Conservation (phyloP, 2,113 vertebrate genomes). For the Stigmatopora argus region DNA sequence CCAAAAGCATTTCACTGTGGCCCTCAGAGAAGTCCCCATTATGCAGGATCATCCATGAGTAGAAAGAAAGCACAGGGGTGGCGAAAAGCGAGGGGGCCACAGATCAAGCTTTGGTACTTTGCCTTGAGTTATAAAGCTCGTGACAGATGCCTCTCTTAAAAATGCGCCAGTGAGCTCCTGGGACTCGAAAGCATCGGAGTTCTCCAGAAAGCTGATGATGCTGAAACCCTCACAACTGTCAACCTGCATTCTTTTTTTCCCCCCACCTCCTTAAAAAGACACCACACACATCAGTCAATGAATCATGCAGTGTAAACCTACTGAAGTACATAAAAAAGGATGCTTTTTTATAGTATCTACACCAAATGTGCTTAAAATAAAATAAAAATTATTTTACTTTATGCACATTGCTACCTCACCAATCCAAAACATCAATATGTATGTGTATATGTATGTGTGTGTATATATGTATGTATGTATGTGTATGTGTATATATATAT, state of each 20-base stretch:
- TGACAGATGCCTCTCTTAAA: constrained; percentile 54
- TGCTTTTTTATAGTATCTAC: neutral
- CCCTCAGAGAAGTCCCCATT: constrained; percentile 34
- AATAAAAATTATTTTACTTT: neutral
- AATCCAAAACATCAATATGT: neutral
- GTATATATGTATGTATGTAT: too few species aligned
- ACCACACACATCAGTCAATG: constrained; percentile 1
- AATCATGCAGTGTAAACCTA: neutral
- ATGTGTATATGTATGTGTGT: too few species aligned
- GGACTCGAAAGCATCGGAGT: constrained; percentile 20
- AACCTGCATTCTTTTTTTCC: constrained; percentile 27
- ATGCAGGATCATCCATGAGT: constrained; percentile 31
- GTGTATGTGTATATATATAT: too few species aligned
- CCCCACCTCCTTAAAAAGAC: neutral
- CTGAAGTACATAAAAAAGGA: neutral
- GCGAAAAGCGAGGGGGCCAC: constrained; percentile 16
- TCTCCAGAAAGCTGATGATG: constrained; percentile 22
- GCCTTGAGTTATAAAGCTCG: constrained; percentile 43
- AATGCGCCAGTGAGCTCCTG: constrained; percentile 40
- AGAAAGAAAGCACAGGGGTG: constrained; percentile 6
- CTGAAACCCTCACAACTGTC: constrained; percentile 31
- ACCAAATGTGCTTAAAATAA: neutral
- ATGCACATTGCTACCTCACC: neutral
- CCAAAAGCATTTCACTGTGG: constrained; percentile 31
- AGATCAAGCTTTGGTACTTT: constrained; percentile 50